A percentile compares a stretch with the other conserved stretches of the same genome.
These are phyloP conservation scores for Melolontha melolontha DNA, from an alignment of 2,888 invertebrate genomes.

Conservation along the genomic window DNA sequence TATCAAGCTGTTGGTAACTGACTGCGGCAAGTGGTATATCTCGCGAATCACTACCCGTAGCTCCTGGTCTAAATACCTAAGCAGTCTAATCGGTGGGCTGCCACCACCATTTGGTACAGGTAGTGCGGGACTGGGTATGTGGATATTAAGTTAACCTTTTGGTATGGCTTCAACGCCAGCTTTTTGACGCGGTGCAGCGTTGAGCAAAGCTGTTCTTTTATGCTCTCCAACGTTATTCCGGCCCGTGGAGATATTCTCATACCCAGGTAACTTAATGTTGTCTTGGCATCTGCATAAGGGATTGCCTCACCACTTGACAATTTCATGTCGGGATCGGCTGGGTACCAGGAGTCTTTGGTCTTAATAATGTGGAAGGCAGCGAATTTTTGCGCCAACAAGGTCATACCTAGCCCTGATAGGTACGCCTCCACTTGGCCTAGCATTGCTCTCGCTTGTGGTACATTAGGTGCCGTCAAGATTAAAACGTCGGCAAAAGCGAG, in stretches of 20 bases:
- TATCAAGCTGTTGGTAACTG: constrained; percentile 50
- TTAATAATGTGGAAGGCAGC: constrained; percentile 47
- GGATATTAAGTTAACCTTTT: constrained; percentile 58
- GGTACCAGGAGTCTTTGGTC: constrained; percentile 53
- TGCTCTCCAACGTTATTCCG: constrained; percentile 46
- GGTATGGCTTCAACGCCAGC: constrained; percentile 61
- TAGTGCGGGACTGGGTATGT: constrained; percentile 60
- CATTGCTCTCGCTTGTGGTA: constrained; percentile 54
- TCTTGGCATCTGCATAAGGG: too few species aligned
- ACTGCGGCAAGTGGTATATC: constrained; percentile 54
- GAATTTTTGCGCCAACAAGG: constrained; percentile 45
- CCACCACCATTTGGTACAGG: constrained; percentile 58
- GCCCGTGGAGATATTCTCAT: constrained; percentile 55
- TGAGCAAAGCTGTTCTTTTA: constrained; percentile 37
- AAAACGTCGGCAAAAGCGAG: constrained; percentile 55
- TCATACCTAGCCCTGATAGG: constrained; percentile 53
- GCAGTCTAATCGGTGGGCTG: constrained; percentile 46
- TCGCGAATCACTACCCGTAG: constrained; percentile 51
- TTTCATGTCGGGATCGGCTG: constrained; percentile 53
- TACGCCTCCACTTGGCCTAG: constrained; percentile 52
- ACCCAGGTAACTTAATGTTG: constrained; percentile 56
- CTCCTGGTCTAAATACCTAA: constrained; percentile 52
- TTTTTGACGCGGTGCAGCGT: too few species aligned
- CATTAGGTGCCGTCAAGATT: constrained; percentile 56
- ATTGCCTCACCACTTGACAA: constrained; percentile 46